Evolutionary conservation across 2,888 invertebrate species (phyloP).

Genomic region (Lasiommata megera): DNA sequence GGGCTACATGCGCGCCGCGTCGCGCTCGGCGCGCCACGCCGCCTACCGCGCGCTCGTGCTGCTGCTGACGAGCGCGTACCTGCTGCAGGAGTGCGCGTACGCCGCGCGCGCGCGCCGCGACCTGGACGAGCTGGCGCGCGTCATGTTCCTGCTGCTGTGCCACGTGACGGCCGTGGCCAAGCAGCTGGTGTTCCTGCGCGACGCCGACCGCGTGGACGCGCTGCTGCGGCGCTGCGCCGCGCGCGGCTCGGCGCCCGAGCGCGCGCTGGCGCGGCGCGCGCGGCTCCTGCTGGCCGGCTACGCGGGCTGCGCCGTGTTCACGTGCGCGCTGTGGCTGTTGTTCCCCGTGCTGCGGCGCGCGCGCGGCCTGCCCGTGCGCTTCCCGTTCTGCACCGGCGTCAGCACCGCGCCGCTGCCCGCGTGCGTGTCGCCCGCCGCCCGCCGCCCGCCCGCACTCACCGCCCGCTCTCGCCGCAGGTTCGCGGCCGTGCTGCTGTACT

Average conservation of each 20-base stretch:
- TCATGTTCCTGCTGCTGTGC: slow-evolving; percentile 70
- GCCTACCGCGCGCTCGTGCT: slow-evolving; percentile 46
- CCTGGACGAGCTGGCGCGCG: slow-evolving; percentile 62
- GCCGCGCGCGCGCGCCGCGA: slow-evolving; percentile 56
- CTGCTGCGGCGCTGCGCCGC: slow-evolving; percentile 41
- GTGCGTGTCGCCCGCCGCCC: slow-evolving; percentile 15
- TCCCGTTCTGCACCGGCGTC: slow-evolving; percentile 44
- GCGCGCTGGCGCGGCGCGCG: slow-evolving; percentile 53
- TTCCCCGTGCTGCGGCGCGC: slow-evolving; percentile 47
- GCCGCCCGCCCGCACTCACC: not conserved
- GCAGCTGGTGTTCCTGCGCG: slow-evolving; percentile 56
- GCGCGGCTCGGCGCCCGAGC: slow-evolving; percentile 53
- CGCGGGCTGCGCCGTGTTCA: slow-evolving; percentile 53
- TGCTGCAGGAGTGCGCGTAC: slow-evolving; percentile 50
- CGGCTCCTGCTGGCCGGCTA: slow-evolving; percentile 37
- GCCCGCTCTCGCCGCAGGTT: slow-evolving; percentile 47
- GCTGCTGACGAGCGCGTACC: slow-evolving; percentile 42
- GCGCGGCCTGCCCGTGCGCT: slow-evolving; percentile 43
- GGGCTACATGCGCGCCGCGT: slow-evolving; percentile 33
- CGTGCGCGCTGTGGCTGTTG: slow-evolving; percentile 60
- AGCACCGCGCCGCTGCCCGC: slow-evolving; percentile 25
- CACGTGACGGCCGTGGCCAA: slow-evolving; percentile 67
- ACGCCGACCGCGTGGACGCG: slow-evolving; percentile 41
- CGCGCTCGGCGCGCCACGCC: slow-evolving; percentile 27
- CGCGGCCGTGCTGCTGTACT: slow-evolving; percentile 51